A percentile compares a stretch with the other conserved stretches of the same genome.
These are phyloP conservation scores for Calliopum simillimum DNA, from an alignment of 2,888 invertebrate genomes.

Conservation along the genomic window DNA sequence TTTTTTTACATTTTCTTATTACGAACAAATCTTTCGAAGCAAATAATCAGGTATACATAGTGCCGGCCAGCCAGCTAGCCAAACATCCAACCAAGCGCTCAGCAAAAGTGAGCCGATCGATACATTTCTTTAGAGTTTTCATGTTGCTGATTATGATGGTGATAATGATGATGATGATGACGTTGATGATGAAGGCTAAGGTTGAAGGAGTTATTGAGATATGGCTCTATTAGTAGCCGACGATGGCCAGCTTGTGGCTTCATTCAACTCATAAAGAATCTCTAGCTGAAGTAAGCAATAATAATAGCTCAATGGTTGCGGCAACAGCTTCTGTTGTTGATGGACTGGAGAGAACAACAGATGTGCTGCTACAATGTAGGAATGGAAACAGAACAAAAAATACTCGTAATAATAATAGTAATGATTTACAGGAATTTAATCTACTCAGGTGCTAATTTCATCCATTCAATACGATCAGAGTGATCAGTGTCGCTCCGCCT, in stretches of 20 bases:
- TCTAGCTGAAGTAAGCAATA: constrained; percentile 18
- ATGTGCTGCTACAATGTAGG: constrained; percentile 51
- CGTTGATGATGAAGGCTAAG: constrained; percentile 3
- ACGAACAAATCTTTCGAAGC: too few relatives aligned
- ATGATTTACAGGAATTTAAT: constrained; percentile 45
- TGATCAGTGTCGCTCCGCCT: neutral
- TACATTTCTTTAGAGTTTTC: neutral
- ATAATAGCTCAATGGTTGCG: constrained; percentile 9
- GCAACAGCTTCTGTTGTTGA: constrained; percentile 30
- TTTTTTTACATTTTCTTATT: too few relatives aligned
- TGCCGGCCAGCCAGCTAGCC: constrained; percentile 16
- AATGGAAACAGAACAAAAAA: constrained; percentile 28
- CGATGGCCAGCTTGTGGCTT: neutral
- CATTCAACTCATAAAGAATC: neutral
- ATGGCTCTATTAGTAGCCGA: constrained; percentile 34
- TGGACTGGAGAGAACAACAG: constrained; percentile 34
- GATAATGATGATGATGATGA: neutral
- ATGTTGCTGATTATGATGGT: too few relatives aligned
- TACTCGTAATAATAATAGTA: constrained; percentile 31
- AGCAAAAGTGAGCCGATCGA: too few relatives aligned
- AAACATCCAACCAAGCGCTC: constrained; percentile 6
- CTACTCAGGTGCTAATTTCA: constrained; percentile 45
- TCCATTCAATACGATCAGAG: constrained; percentile 30
- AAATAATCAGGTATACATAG: too few relatives aligned
- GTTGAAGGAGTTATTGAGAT: constrained; percentile 33